These are phyloP conservation scores for Clavelina lepadiformis DNA, from an alignment of 23 tunicate genomes.

Conservation along the genomic window DNA sequence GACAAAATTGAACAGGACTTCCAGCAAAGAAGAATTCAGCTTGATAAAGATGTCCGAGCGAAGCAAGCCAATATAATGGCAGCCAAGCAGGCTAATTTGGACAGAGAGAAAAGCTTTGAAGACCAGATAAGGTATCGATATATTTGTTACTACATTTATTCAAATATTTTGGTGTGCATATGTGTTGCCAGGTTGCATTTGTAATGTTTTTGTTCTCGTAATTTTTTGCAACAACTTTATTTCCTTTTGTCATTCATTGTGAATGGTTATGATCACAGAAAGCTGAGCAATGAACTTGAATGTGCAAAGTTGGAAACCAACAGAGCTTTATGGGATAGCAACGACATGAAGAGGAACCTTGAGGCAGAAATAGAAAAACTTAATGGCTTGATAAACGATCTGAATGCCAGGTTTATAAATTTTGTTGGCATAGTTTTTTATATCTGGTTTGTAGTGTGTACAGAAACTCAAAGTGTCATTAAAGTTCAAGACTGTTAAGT, in stretches of 20 bases:
- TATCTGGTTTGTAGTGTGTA: too few relatives aligned
- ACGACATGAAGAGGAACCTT: slow-evolving; percentile 23
- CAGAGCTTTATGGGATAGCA: slow-evolving; percentile 55
- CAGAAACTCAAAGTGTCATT: too few relatives aligned
- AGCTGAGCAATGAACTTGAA: slow-evolving; percentile 33
- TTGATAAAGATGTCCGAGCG: slow-evolving; percentile 57
- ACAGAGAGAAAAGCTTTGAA: slow-evolving; percentile 41
- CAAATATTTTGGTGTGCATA: not conserved
- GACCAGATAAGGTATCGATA: slow-evolving; percentile 47
- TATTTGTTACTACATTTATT: not conserved
- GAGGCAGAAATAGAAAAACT: slow-evolving; percentile 7
- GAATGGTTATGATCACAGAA: slow-evolving; percentile 8
- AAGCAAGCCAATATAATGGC: slow-evolving; percentile 52
- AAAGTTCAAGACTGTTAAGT: too few relatives aligned
- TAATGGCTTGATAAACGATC: not conserved
- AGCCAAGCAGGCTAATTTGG: slow-evolving; percentile 26
- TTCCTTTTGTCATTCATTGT: too few relatives aligned
- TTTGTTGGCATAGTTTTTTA: too few relatives aligned
- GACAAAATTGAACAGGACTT: slow-evolving; percentile 30
- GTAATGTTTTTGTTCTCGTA: too few relatives aligned
- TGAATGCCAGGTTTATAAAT: too few relatives aligned
- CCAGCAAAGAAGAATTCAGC: slow-evolving; percentile 27
- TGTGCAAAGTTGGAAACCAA: slow-evolving; percentile 42
- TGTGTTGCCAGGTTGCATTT: too few relatives aligned
- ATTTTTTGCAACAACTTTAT: too few relatives aligned